phyloP scores from a whole-genome alignment of 2,797 vertebrate genomes.

The Neosalanx taihuensis region DNA sequence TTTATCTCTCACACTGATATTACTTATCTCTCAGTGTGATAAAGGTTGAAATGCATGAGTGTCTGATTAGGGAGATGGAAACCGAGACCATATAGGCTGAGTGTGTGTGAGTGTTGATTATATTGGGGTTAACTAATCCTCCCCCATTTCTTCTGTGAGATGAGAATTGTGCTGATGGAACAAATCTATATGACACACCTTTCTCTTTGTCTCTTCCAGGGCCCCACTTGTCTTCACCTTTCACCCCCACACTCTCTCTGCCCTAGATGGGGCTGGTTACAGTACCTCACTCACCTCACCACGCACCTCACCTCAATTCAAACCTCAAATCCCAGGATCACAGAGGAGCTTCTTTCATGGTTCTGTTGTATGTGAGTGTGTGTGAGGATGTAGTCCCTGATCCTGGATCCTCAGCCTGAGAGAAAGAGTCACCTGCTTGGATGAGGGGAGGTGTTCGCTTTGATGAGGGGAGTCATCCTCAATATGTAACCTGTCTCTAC shows the following conservation, averaged over 20 bases:
- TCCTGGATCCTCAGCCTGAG: slow-evolving; percentile 62
- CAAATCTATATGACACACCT: not conserved
- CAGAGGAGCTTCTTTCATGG: not conserved
- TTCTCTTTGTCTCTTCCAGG: not conserved
- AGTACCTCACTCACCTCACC: not conserved
- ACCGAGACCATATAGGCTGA: not conserved
- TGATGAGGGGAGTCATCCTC: too few species aligned
- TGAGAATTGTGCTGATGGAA: not conserved
- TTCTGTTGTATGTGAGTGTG: slow-evolving; percentile 6
- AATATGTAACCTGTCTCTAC: too few species aligned
- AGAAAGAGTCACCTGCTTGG: not conserved
- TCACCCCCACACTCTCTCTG: not conserved
- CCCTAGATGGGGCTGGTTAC: not conserved
- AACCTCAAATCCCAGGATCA: not conserved
- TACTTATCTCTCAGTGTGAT: not conserved
- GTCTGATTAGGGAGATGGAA: not conserved
- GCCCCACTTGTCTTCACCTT: not conserved
- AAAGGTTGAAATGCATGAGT: not conserved
- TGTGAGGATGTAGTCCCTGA: slow-evolving; percentile 46
- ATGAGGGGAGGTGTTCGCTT: too few species aligned
- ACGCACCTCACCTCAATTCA: not conserved
- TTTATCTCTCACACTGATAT: not conserved
- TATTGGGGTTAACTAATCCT: not conserved
- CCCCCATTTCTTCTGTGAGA: not conserved
- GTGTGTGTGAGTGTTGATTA: not conserved